Percentiles rank a stretch among this genome's conserved stretches.
Evolutionary conservation across 2,113 vertebrate genomes (phyloP).

Genomic region (Fulmarus glacialis): DNA sequence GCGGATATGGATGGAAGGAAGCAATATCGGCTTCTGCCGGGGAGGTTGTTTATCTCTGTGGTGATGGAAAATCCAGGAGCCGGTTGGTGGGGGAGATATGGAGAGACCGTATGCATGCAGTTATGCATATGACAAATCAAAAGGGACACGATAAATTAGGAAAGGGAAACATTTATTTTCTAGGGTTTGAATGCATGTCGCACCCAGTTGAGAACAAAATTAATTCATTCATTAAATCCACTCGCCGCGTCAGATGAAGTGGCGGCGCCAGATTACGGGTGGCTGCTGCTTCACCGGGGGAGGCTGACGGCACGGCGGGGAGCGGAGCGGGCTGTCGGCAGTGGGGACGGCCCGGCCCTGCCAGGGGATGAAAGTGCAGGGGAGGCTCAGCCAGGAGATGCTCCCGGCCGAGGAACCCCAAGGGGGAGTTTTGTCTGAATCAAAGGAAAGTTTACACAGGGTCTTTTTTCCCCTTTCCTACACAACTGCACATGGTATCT

Average conservation of each 20-base stretch:
- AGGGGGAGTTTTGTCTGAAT: background rate
- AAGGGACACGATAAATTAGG: conserved; percentile 12
- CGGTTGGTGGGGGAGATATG: background rate
- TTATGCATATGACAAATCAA: background rate
- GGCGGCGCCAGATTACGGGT: fast-evolving
- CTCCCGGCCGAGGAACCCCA: background rate
- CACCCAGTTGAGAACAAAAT: background rate
- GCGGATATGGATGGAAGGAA: fast-evolving
- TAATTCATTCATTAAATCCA: conserved; percentile 3
- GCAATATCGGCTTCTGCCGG: background rate
- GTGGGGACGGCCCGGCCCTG: background rate
- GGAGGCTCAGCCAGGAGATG: background rate
- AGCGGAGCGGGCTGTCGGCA: fast-evolving
- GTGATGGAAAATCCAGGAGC: background rate
- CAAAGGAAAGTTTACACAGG: background rate
- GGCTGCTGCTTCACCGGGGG: background rate
- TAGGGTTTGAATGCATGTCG: background rate
- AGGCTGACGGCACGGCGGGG: background rate
- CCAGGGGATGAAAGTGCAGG: fast-evolving
- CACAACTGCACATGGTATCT: fast-evolving
- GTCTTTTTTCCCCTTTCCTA: background rate
- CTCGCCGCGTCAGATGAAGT: background rate
- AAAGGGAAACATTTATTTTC: conserved; percentile 40
- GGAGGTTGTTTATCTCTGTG: background rate
- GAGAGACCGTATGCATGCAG: fast-evolving